A percentile compares a stretch with the other conserved stretches of the same genome.
phyloP scores from a whole-genome alignment of 2,888 invertebrate genomes.

The Orthosia gothica region DNA sequence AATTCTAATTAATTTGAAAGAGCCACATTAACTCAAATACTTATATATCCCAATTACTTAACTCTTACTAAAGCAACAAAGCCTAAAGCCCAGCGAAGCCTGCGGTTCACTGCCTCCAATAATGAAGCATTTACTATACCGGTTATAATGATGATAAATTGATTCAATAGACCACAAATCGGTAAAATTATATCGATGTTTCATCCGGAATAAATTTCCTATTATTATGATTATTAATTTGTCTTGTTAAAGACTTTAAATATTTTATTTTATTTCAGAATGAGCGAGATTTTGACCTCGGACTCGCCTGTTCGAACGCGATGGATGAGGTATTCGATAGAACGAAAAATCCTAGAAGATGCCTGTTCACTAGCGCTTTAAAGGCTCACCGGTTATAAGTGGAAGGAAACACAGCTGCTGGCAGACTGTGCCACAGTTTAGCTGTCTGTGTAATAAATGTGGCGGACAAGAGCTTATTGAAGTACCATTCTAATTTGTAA shows the following conservation, averaged over 20 bases:
- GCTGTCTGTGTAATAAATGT: no score
- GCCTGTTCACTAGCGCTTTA: no score
- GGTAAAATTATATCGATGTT: slow-evolving; percentile 55
- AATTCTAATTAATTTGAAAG: not conserved
- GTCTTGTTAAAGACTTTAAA: not conserved
- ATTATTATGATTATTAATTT: slow-evolving; percentile 35
- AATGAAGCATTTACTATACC: slow-evolving; percentile 22
- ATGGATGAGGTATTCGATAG: not conserved
- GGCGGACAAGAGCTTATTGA: no score
- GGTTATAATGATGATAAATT: slow-evolving; percentile 54
- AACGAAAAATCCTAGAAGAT: no score
- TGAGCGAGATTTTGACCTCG: not conserved
- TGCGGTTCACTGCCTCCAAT: slow-evolving; percentile 43
- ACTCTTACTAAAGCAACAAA: slow-evolving; percentile 34
- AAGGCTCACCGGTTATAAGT: not conserved
- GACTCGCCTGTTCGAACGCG: not conserved
- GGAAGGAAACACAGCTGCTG: not conserved
- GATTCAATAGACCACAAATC: slow-evolving; percentile 59
- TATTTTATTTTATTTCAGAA: not conserved
- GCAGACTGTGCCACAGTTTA: no score
- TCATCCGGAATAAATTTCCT: slow-evolving; percentile 43
- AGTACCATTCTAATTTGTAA: slow-evolving; percentile 7
- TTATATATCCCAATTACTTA: slow-evolving; percentile 14
- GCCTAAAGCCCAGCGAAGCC: slow-evolving; percentile 1
- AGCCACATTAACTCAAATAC: not conserved